Base-by-base conservation (phyloP, 2,888 invertebrate genomes). In the Melipona bicolor region DNA sequence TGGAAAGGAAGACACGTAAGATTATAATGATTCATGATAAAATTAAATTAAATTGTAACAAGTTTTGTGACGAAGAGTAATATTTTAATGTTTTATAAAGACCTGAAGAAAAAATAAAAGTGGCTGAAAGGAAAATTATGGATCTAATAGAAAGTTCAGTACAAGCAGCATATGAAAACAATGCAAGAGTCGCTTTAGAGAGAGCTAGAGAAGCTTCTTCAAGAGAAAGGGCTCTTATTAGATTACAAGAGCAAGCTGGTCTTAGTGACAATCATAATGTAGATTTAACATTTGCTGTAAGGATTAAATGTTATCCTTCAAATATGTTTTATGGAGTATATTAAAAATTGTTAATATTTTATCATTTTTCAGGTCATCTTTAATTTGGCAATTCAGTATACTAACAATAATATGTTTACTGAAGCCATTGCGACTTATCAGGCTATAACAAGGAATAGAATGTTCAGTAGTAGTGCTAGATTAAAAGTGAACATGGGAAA, bases 401-500 rank as follows among this genome's bases (percentile, higher is more conserved):
- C 98, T 19, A 96, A 97, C 72, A 99, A 98, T 94, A 99, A 99
- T 93, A 97, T 99, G 97, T 98, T 97, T 92, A 97, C 98, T 19
- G 99, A 99, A 95, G 99, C 99, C 0, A 95, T 99, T 73, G 99
- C 98, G 91, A 99, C 99, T 0, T 99, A 99, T 95, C 98, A 98
- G 94, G 96, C 98, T 84, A 98, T 99, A 91, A 98, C 98, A 11
- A 97, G 98, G 91, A 99, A 99, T 94, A 97, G 98, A 94, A 97
- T 98, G 95, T 99, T 99, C 94, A 97, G 97, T 69, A 99, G 99
- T 94, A 98, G 98, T 61, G 98, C 98, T 91, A 96, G 99, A 84
- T 95, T 99, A 15, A 98, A 99, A 95, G 97, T 99, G 0, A 99
- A 99, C 94, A 99, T 99, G 97, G 99, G 99, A 2, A 99, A 99